Evolutionary conservation across 2,888 invertebrate species (phyloP), one percentile per base, ranked within the genome.

Genomic region (Erebia ligea): DNA sequence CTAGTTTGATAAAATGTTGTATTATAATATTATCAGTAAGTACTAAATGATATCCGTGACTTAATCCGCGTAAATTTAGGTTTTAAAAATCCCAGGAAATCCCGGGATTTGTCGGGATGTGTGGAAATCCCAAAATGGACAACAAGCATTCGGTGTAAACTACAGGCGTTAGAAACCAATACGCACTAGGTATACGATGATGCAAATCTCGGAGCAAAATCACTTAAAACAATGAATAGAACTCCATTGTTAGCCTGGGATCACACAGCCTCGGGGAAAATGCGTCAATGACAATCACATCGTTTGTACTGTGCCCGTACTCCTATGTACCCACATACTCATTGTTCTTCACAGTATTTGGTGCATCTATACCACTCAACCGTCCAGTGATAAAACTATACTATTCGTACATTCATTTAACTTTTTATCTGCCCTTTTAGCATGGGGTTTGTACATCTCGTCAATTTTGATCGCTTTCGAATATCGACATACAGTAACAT

Each of bases 341-440:
- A 85, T 84, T 86, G 85, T 86, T 83, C 82, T 79, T 77, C 76
- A 75, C 69, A 77, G 80, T 81, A 84, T 86, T 86, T 83, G 85
- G 87, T 86, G 85, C 86, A 80, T 87, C 86, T 77, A 84, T 74
- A 77, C 83, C 83, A 85, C 80, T 86, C 83, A 84, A 81, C 82
- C 86, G 82, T 82, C 76, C 72, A 78, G 71, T 76, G 75, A 81
- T 80, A 77, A 81, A 78, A 80, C 75, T 45, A 62, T 48, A 66
- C 56, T 68, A 17, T 6, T 52, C 67, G 68, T 69, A 65, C 63
- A 64, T 70, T 69, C 54, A 71, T 68, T 67, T 48, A 19, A 62
- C 50, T 64, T 69, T 63, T 63, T 25, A 48, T 45, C 48, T 42
- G 21, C 17, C 5, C 10, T 11, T 42, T 11, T 45, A 45, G 45